Evolutionary conservation across 2,888 invertebrate genomes (phyloP), one percentile per base, ranked within the genome.

Genomic region (Heliconius hortense): DNA sequence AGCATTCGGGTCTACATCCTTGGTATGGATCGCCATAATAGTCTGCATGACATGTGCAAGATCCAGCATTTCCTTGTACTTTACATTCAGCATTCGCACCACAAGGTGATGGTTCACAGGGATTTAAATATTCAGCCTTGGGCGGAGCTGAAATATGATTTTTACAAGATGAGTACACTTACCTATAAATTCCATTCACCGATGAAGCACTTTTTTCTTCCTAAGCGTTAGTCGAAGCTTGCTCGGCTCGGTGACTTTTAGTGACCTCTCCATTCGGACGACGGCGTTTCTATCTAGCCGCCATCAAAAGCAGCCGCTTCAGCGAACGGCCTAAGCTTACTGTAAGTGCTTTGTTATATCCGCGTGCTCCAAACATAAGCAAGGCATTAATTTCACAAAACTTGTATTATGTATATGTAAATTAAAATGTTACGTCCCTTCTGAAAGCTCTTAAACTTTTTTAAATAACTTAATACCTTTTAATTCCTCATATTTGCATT

Each of bases 1-100:
- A 90, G 84, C 96, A 96, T 88, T 96, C 96, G 39, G 96, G 96
- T 85, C 95, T 94, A 84, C 97, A 97, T 76, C 95, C 95, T 90
- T 96, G 95, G 84, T 96, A 97, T 62, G 97, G 97, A 86, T 97
- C 96, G 81, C 97, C 97, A 82, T 96, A 95, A 88, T 96, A 96
- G 79, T 96, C 96, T 10, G 95, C 94, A 75, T 95, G 87, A 85
- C 97, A 97, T 80, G 95, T 95, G 85, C 97, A 97, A 66, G 96
- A 95, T 78, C 96, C 97, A 62, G 96, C 96, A 76, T 95, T 95
- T 81, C 96, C 96, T 88, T 96, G 95, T 84, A 96, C 96, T 86
- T 95, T 95, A 86, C 97, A 97, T 80, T 95, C 94, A n/a, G 97
- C 96, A 88, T 97, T 97, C 56, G 94, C 87, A 80, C 96, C 96